Base-by-base conservation (phyloP, 2,888 invertebrate species). In the Neria commutata region DNA sequence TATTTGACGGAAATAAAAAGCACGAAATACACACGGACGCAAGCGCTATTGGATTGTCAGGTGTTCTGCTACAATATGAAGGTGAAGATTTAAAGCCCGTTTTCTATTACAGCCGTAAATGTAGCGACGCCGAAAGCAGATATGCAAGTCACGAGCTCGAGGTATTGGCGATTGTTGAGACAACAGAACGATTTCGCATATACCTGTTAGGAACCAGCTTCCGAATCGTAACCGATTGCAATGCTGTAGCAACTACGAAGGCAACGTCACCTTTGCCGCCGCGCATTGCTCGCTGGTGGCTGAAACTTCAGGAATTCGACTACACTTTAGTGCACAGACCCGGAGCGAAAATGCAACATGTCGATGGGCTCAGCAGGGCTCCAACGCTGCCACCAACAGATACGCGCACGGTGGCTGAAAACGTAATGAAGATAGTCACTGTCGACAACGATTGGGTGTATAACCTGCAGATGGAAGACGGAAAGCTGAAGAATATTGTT, bases 121-220 rank as follows among this genome's bases (percentile, higher is more conserved):
- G 71, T 6, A 74, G 73, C 0, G 63, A 58, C 1, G 68, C 74
- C 0, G 79, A 81, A 66, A 58, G 65, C 11, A 71, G 67, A 19
- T 80, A 77, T 57, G 72, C 74, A 19, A 73, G 73, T 1, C 74
- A 78, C 23, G 81, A 83, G 26, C 55, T 79, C 21, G 82, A 80
- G 60, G 72, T 71, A 0, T 60, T 82, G 5, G 80, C 81, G 0
- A 71, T 75, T 29, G 76, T 68, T 0, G 70, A 65, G 37, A 66
- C 73, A 0, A 54, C 79, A 21, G 58, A 67, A 23, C 67, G 76
- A 51, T 80, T 81, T 61, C 59, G 79, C 33, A 67, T 72, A 0
- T 81, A 79, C 45, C 37, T 81, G 0, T 61, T 74, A 6, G 78
- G 78, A 1, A 19, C 21, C 65, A 56, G 23, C 0, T 74, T 78